Percentiles rank a stretch among this genome's conserved stretches.
Evolutionary conservation across 2,797 vertebrate species (phyloP).

Genomic region (Hemitrygon akajei): DNA sequence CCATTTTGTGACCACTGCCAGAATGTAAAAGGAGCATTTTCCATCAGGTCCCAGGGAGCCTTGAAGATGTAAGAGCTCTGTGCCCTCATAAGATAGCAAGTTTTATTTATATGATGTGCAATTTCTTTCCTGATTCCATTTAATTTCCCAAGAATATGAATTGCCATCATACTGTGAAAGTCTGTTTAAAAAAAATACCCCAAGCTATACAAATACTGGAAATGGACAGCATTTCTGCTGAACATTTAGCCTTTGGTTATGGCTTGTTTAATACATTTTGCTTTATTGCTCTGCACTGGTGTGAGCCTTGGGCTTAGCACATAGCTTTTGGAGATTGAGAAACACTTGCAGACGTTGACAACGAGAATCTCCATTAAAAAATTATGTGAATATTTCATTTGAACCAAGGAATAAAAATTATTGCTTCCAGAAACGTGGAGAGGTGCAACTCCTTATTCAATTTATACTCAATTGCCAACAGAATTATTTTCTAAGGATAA

Average conservation of each 20-base stretch:
- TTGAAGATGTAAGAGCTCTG: background rate
- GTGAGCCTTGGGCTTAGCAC: constrained; percentile 46
- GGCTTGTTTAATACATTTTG: constrained; percentile 45
- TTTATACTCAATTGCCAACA: constrained; percentile 43
- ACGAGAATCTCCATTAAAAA: constrained; percentile 50
- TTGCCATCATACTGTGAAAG: constrained; percentile 50
- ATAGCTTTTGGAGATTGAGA: constrained; percentile 46
- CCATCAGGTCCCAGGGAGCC: constrained; percentile 1
- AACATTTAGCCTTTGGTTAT: constrained; percentile 43
- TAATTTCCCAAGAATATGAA: constrained; percentile 70
- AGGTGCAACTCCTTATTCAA: constrained; percentile 50
- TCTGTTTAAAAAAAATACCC: constrained; percentile 51
- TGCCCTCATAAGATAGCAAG: constrained; percentile 40
- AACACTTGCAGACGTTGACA: constrained; percentile 47
- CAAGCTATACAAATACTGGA: constrained; percentile 50
- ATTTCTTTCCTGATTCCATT: constrained; percentile 50
- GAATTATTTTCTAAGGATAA: background rate
- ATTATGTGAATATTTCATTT: constrained; percentile 51
- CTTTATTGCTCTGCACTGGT: constrained; percentile 46
- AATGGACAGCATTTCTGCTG: constrained; percentile 49
- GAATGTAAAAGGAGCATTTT: background rate
- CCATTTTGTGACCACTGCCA: background rate
- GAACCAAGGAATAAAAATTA: constrained; percentile 49
- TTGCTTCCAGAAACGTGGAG: constrained; percentile 46
- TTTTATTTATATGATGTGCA: constrained; percentile 52